Evolutionary conservation across 2,888 invertebrate species (phyloP).

Genomic region (Anthoptus insignis): DNA sequence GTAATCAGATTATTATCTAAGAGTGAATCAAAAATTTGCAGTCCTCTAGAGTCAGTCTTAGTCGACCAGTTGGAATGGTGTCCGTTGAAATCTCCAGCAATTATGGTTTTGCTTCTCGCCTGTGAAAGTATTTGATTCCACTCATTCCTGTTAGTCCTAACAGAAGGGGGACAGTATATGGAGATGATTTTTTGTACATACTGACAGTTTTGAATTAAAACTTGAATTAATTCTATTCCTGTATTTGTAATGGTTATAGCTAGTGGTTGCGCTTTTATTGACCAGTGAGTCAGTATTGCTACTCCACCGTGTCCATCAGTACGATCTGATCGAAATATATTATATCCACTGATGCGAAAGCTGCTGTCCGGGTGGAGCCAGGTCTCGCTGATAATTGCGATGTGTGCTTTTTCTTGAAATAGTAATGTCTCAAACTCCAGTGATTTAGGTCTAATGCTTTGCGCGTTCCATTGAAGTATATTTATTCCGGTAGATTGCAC

Average conservation of each 20-base stretch:
- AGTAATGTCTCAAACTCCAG: conserved; percentile 15
- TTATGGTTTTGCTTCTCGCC: neutral
- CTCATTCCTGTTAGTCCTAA: conserved; percentile 1
- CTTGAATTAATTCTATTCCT: neutral
- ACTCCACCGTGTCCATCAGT: conserved; percentile 41
- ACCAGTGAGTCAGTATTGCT: conserved; percentile 35
- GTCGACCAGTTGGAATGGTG: conserved; percentile 49
- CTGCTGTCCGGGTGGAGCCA: no score
- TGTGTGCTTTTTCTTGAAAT: conserved; percentile 41
- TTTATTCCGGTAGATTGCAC: no score
- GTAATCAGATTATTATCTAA: conserved; percentile 27
- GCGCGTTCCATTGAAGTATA: conserved; percentile 32
- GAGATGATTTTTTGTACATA: neutral
- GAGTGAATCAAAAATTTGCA: conserved; percentile 39
- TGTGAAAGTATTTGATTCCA: conserved; percentile 34
- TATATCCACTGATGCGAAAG: conserved; percentile 28
- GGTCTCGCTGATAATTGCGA: conserved; percentile 44
- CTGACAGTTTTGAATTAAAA: neutral
- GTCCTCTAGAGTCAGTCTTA: conserved; percentile 44
- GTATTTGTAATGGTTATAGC: no score
- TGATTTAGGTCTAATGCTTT: conserved; percentile 18
- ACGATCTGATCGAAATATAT: conserved; percentile 36
- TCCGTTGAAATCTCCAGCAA: conserved; percentile 43
- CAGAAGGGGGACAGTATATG: conserved; percentile 31
- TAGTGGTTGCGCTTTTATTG: conserved; percentile 29